A percentile compares a stretch with the other conserved stretches of the same genome.
Evolutionary conservation across 2,797 vertebrate species (phyloP).

Genomic region (Yasuhikotakia modesta): DNA sequence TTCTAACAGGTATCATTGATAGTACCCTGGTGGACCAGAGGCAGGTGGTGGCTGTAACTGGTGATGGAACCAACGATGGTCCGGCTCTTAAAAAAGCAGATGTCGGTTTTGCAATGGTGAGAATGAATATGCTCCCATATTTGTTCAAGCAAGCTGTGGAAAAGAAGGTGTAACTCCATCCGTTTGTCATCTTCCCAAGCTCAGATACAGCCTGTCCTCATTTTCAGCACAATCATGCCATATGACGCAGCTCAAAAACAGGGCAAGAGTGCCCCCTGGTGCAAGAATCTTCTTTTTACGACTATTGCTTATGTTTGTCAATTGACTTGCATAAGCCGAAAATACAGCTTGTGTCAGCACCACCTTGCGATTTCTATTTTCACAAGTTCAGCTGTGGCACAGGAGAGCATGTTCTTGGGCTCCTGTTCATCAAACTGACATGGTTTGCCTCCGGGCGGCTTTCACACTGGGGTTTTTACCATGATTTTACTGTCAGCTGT

Average conservation of each 20-base stretch:
- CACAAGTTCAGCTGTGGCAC: neutral
- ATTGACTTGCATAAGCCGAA: neutral
- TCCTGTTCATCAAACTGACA: constrained; percentile 29
- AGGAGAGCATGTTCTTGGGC: constrained; percentile 5
- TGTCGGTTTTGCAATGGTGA: constrained; percentile 98
- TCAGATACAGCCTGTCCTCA: constrained; percentile 47
- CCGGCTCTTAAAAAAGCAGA: constrained; percentile 98
- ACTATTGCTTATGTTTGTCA: neutral
- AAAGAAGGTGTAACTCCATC: constrained; percentile 31
- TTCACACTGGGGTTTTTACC: constrained; percentile 15
- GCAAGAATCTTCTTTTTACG: neutral
- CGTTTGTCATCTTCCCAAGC: constrained; percentile 28
- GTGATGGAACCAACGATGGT: constrained; percentile 97
- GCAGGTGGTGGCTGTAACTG: constrained; percentile 97
- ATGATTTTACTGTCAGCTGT: constrained; percentile 10
- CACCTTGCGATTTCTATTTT: neutral
- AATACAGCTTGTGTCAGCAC: constrained; percentile 22
- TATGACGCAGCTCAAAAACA: neutral
- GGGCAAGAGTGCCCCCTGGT: constrained; percentile 48
- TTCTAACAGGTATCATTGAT: constrained; percentile 92
- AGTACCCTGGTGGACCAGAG: constrained; percentile 91
- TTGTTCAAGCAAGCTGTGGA: constrained; percentile 5
- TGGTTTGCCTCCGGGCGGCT: constrained; percentile 13
- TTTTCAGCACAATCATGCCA: constrained; percentile 50
- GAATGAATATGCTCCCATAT: constrained; percentile 35